Base-by-base conservation (phyloP, 2,888 invertebrate species). In the Aspidapion aeneum region DNA sequence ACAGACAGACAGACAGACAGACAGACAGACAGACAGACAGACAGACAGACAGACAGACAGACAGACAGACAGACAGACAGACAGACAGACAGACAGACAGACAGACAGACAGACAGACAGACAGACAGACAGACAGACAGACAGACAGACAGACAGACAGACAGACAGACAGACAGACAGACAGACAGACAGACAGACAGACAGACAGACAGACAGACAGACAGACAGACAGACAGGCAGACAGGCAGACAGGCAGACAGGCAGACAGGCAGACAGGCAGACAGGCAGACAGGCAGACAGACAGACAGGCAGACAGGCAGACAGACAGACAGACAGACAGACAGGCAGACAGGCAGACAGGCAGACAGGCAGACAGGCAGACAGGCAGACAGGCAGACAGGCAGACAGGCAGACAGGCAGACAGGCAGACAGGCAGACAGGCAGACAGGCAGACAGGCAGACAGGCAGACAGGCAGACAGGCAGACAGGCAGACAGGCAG, bases 81-180 rank as follows among this genome's bases (percentile, higher is more conserved):
- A n/a, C 21, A 21, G 18, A 22, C 21, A 59, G 59, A 59, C 59
- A 59, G 59, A 59, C 59, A 52, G 59, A 59, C 59, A 59, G 59
- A 59, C 59, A 59, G 59, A 59, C 59, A 52, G 59, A 59, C 59
- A 52, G 59, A 59, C 59, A 59, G 59, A 59, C 59, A 52, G 59
- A 59, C 59, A 59, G 59, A 59, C 35, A 58, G 49, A 49, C 58
- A 50, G 49, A 58, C 49, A 58, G 58, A 58, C 59, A 59, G 59
- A 59, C 59, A 59, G 59, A 54, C 54, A 60, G 59, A 59, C 59
- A 59, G 59, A 59, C 59, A 59, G 59, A 59, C 60, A 60, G 60
- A 60, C 60, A 60, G 60, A 60, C 60, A 60, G 60, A 60, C 60
- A 60, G 60, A 60, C 60, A 60, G 60, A 60, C 60, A 60, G 60